These are phyloP conservation scores for Hylaeus anthracinus DNA, from an alignment of 1,140 invertebrate species.

Conservation along the genomic window DNA sequence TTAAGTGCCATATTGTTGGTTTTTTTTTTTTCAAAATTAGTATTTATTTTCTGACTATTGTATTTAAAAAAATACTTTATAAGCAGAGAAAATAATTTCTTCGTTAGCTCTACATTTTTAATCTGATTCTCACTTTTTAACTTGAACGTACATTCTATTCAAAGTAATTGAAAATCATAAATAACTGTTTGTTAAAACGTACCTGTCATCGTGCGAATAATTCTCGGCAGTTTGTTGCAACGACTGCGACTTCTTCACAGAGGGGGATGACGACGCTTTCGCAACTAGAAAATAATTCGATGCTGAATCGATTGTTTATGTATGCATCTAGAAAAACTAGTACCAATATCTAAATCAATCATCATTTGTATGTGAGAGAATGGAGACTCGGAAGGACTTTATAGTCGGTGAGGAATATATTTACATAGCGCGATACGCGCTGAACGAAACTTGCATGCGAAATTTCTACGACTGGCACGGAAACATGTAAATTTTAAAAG, in stretches of 20 bases:
- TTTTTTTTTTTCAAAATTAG: no score
- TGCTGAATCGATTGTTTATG: conserved; percentile 27
- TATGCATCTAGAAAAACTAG: conserved; percentile 3
- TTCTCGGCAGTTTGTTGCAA: conserved; percentile 79
- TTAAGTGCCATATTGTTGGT: no score
- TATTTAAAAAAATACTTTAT: no score
- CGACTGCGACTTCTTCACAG: conserved; percentile 80
- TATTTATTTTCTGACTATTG: no score
- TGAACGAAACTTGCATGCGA: conserved; percentile 27
- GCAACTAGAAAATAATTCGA: conserved; percentile 76
- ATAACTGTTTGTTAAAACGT: background rate
- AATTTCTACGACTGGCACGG: conserved; percentile 20
- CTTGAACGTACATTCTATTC: no score
- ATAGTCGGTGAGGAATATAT: conserved; percentile 2
- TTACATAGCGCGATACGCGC: conserved; percentile 1
- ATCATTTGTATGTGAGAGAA: conserved; percentile 3
- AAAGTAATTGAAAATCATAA: no score
- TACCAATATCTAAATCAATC: conserved; percentile 26
- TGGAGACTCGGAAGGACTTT: conserved; percentile 9
- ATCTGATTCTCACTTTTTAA: no score
- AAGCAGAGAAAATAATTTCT: no score
- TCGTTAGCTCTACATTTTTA: no score
- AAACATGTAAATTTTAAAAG: no score
- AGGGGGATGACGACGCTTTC: conserved; percentile 72
- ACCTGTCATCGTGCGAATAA: conserved; percentile 78